These are phyloP conservation scores for Micrasema longulum DNA, from an alignment of 1,140 invertebrate genomes.

Conservation along the genomic window DNA sequence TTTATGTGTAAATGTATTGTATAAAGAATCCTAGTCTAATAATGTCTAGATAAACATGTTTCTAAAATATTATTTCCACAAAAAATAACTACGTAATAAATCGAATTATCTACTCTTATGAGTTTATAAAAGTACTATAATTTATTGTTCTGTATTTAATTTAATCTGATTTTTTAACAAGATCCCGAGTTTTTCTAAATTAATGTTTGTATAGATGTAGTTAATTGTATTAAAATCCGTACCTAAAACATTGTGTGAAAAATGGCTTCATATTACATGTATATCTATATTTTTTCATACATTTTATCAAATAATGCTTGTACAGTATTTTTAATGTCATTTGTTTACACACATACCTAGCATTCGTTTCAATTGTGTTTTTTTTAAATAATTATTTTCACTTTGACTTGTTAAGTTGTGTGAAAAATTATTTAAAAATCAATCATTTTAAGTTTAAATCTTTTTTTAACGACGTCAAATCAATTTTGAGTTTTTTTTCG, in stretches of 20 bases:
- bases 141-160: no score
- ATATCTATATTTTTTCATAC: slow-evolving; percentile 38
- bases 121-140: no score
- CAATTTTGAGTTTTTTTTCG: no score
- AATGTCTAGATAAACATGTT: slow-evolving; percentile 28
- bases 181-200: slow-evolving; percentile 37
- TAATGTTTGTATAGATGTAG: slow-evolving; percentile 44
- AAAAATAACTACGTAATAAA: no score
- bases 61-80: not conserved
- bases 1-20: slow-evolving; percentile 54
- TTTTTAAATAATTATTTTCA: not conserved
- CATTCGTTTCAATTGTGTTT: not conserved
- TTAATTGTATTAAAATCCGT: slow-evolving; percentile 31
- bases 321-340: slow-evolving; percentile 43
- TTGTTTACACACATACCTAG: not conserved
- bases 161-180: no score
- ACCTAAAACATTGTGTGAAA: slow-evolving; percentile 34
- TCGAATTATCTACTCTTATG: no score
- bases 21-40: slow-evolving; percentile 53
- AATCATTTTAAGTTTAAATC: no score
- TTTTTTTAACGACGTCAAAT: no score
- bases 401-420: not conserved
- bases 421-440: no score
- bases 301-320: slow-evolving; percentile 39
- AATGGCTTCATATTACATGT: slow-evolving; percentile 13